Evolutionary conservation across 2,113 vertebrate species (phyloP), one percentile per base, ranked within the genome.

Genomic region (Microtus richardsoni): DNA sequence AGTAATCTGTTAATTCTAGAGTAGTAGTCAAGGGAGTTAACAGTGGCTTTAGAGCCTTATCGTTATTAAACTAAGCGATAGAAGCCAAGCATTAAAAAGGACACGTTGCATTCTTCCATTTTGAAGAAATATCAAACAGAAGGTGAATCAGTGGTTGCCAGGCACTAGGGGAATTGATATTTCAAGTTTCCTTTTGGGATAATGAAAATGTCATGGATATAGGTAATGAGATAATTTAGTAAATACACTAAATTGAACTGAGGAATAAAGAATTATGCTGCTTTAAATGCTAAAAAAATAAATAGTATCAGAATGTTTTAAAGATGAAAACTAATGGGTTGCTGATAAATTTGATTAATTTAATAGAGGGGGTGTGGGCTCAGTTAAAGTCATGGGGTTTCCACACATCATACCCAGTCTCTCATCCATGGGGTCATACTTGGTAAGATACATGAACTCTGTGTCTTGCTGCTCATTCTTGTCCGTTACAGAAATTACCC

Each of bases 1-100:
- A 92, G 54, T 41, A 79, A 90, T 75, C 66, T 71, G 49, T 60
- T 80, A 64, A 91, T 86, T 86, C 64, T 91, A 44, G 54, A 62
- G 80, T 62, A 33, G 82, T 62, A 78, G 17, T n/a, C 49, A 82
- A 60, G 80, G 39, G 13, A 49, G 26, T 89, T 87, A 14, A 74
- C 75, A 54, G 85, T 78, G 52, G 33, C 9, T 71, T 95, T 49
- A 70, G 58, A 90, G 28, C 6, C 64, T 78, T 60, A 17, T 36
- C 70, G 7, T 21, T 82, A 39, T 11, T 95, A 75, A 8, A 26
- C 47, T 73, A 78, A 87, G 24, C 33, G 17, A 49, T 49, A 36
- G 39, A 52, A 33, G 47, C 30, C 47, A 78, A 30, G 5, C 30
- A 52, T 36, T 8, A 36, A 21, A 79, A 36, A 19, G 8, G 36